Evolutionary conservation across 2,113 vertebrate genomes (phyloP), one percentile per base, ranked within the genome.

Genomic region (Pelmatolapia mariae): DNA sequence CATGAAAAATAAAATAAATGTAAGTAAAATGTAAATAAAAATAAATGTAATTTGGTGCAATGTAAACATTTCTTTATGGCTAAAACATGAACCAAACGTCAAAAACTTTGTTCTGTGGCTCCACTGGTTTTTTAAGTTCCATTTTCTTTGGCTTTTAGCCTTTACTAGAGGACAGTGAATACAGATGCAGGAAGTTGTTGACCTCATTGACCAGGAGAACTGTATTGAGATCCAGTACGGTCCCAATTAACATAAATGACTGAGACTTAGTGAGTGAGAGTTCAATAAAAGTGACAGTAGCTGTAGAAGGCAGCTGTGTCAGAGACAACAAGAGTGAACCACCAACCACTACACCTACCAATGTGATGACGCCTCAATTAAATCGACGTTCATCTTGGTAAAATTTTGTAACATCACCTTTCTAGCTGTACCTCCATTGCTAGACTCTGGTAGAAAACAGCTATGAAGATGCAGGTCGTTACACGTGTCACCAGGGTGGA

Each of bases 171-270:
- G 9, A 47, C 22, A 76, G 2, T 18, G 16, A 50, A 50, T 2
- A 47, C 40, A 2, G 1, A 47, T 47, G 1, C 40, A 76, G 71
- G 43, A 76, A 0, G 10, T 31, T 1, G 11, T 2, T 76, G 24
- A 2, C 4, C 43, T 50, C 3, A 6, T 47, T 76, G 16, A 47
- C 22, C 13, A 76, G 24, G 0, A 8, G 0, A 76, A 47, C 43
- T 50, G 22, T 47, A 47, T 0, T 29, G 0, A 0, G 2, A 47
- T 11, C 6, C 3, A 31, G 71, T 50, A 31, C 50, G 16, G 11
- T 0, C 10, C 24, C 24, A 50, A 31, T 33, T 78, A 50, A 31
- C 45, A 31, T 0, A 52, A 78, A 47, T 76, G 68, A 76, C 68
- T 47, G 24, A 11, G 4, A 50, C 10, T 31, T 0, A 8, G 71